phyloP scores from a whole-genome alignment of 2,797 vertebrate genomes.

The Paguma larvata region DNA sequence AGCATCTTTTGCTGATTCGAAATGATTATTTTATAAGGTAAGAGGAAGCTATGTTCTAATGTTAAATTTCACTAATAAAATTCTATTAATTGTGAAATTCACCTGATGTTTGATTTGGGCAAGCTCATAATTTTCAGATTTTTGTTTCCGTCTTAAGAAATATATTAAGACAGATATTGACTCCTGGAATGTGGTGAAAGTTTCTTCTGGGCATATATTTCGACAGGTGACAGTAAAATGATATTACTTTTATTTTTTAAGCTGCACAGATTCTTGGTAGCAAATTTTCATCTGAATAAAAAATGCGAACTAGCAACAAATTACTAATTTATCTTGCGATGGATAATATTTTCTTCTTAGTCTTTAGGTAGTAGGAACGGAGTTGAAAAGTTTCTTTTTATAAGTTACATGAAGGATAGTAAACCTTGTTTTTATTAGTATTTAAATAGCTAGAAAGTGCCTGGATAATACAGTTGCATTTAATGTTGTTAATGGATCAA shows the following conservation, averaged over 20 bases:
- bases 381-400: slow-evolving; percentile 31
- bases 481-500: slow-evolving; percentile 27
- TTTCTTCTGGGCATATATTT: slow-evolving; percentile 47
- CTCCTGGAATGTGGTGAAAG: background rate
- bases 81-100: slow-evolving; percentile 56
- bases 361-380: slow-evolving; percentile 1
- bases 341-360: slow-evolving; percentile 62
- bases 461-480: slow-evolving; percentile 19
- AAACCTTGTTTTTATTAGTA: slow-evolving; percentile 51
- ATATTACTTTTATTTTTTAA: slow-evolving; percentile 44
- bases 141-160: slow-evolving; percentile 35
- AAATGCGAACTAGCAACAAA: slow-evolving; percentile 30
- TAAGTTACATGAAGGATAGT: background rate
- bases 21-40: slow-evolving; percentile 97
- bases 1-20: slow-evolving; percentile 97
- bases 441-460: slow-evolving; percentile 39
- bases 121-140: background rate
- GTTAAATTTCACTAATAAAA: slow-evolving; percentile 56
- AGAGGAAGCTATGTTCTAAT: slow-evolving; percentile 76
- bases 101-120: slow-evolving; percentile 33
- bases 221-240: slow-evolving; percentile 1
- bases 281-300: slow-evolving; percentile 58
- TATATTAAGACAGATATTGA: background rate
- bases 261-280: slow-evolving; percentile 42
- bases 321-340: slow-evolving; percentile 50